Base-by-base conservation (phyloP, 1,140 invertebrate genomes). In the Drosophila repletoides region DNA sequence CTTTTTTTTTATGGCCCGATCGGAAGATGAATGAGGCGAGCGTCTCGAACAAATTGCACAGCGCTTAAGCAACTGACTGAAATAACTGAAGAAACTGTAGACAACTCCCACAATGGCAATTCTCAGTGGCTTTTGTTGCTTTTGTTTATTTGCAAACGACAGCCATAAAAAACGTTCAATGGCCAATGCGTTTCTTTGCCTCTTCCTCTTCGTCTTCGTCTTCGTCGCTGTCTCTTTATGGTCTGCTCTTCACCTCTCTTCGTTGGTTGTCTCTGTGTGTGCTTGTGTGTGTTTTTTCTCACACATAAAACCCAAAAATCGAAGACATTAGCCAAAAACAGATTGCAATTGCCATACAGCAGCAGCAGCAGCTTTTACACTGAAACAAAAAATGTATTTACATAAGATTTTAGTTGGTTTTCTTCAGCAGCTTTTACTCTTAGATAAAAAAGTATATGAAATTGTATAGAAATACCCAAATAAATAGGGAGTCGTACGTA, bases 51-150 rank as follows among this genome's bases (percentile, higher is more conserved):
- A 48, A 61, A 45, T 43, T 55, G 51, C 48, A 34, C 14, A 26
- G 49, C 26, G 43, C 56, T 26, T 12, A 58, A 58, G 33, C 63
- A 77, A n/a, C n/a, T n/a, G n/a, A n/a, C n/a, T n/a, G n/a, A n/a
- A n/a, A n/a, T n/a, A n/a, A n/a, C n/a, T n/a, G n/a, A n/a, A n/a
- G n/a, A n/a, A n/a, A n/a, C n/a, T n/a, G n/a, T n/a, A n/a, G n/a
- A n/a, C n/a, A n/a, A 83, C 77, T 83, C 79, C 74, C 77, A 83
- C 77, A 83, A 56, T 73, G 72, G 77, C 64, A 68, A 69, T 75
- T 63, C 53, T 67, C 56, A 52, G 58, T 56, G 43, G 59, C 46
- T 64, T 40, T 43, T 60, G 33, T 65, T 17, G 68, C 61, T 21
- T 79, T 81, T 68, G 46, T 83, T 81, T 76, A 81, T 83, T 64